phyloP scores from a whole-genome alignment of 2,113 vertebrate species.

The Urocolius indicus region DNA sequence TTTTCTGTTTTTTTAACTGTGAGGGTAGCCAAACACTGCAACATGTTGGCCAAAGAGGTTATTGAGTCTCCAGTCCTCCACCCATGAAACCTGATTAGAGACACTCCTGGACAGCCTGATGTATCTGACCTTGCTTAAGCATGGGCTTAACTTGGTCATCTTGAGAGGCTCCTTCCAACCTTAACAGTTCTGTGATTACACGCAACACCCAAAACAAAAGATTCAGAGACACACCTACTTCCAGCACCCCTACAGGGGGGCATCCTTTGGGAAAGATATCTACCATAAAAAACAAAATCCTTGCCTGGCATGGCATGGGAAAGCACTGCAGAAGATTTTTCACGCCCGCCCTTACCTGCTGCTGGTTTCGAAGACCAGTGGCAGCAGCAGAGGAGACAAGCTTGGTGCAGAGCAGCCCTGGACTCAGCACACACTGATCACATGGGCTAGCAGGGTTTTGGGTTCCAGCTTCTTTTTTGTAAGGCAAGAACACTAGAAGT shows the following conservation, averaged over 20 bases:
- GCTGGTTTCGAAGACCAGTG: not conserved
- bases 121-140: not conserved
- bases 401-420: not conserved
- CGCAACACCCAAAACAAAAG: not conserved
- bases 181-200: not conserved
- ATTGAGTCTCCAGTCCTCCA: not conserved
- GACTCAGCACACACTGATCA: not conserved
- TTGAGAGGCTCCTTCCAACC: not conserved
- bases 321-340: not conserved
- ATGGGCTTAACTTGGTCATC: not conserved
- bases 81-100: not conserved
- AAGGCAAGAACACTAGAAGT: not conserved
- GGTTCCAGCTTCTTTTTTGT: not conserved
- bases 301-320: not conserved
- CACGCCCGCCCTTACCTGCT: not conserved
- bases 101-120: not conserved
- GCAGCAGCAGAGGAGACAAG: not conserved
- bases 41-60: not conserved
- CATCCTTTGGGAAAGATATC: not conserved
- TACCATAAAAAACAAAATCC: not conserved
- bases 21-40: not conserved
- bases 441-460: not conserved
- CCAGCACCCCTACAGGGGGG: accelerated
- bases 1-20: not conserved
- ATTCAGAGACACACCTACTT: not conserved